Evolutionary conservation across 2,797 vertebrate genomes (phyloP), one percentile per base, ranked within the genome.

Genomic region (Enteromius thamalakanensis): DNA sequence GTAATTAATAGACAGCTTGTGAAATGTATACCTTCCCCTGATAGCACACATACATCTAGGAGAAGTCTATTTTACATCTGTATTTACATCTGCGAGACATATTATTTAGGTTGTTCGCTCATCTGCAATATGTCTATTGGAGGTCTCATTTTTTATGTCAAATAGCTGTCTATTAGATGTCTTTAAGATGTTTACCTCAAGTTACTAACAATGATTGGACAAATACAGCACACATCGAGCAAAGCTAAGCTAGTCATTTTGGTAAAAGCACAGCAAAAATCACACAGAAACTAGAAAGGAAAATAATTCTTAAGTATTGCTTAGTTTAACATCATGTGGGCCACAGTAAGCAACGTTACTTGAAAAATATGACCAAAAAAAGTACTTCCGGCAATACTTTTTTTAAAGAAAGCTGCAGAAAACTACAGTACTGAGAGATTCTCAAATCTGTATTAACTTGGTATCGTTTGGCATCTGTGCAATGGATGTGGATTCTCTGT

Each of bases 381-480:
- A 23, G 5, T 42, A 17, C 1, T 70, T 45, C n/a, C n/a, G n/a
- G n/a, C n/a, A n/a, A n/a, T n/a, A n/a, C n/a, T 70, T 15, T 49
- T 49, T 10, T 53, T 53, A 19, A 8, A 6, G 26, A 71, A 32
- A 47, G 69, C 4, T 49, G 42, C 71, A 53, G 29, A 53, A 15
- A 55, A 55, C 47, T n/a, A 34, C 70, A 37, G 17, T 51, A 51
- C 70, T 26, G 1, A 70, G 15, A 74, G 49, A 8, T 75, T 23
- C 29, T 55, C 19, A 6, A 34, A 53, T 76, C 6, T n/a, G 4
- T 60, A 60, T 55, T 32, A 32, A 45, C 42, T n/a, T 37, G 14
- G 11, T 34, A 49, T 3, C 21, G 40, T 78, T 45, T 42, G 65
- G 69, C 34, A 80, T 80, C 34, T 69, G 78, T 70, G n/a, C 49